Conservation (phyloP, 2,888 invertebrate genomes). For the Trachelus stipa region DNA sequence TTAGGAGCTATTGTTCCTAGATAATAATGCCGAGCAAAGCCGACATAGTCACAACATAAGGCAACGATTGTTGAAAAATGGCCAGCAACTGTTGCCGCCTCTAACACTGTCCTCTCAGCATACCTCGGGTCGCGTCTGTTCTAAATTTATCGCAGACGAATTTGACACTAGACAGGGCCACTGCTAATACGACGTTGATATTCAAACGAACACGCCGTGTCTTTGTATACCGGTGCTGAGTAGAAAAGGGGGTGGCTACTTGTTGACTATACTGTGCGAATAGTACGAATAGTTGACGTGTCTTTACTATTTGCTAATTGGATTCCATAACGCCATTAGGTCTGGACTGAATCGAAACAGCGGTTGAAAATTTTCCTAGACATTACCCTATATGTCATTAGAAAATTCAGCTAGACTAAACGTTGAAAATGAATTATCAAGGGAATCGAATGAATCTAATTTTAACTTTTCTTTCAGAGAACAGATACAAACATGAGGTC, state of each 20-base stretch:
- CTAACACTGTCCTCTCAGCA: constrained; percentile 35
- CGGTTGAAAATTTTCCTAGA: not conserved
- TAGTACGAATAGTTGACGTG: not conserved
- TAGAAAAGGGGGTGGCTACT: not conserved
- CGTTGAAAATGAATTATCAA: not conserved
- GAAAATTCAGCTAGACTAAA: not conserved
- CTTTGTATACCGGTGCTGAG: not conserved
- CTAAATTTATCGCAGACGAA: constrained; percentile 62
- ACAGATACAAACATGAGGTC: constrained; percentile 90
- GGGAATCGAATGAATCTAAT: not conserved
- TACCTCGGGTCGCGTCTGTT: constrained; percentile 45
- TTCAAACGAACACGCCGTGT: constrained; percentile 28
- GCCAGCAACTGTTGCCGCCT: constrained; percentile 46
- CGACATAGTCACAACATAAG: constrained; percentile 6
- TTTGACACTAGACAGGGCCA: constrained; percentile 57
- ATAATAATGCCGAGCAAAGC: not conserved
- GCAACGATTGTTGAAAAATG: constrained; percentile 49
- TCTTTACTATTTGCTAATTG: not conserved
- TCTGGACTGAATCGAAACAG: not conserved
- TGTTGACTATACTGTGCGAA: not conserved
- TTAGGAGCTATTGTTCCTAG: not conserved
- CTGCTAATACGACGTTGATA: constrained; percentile 53
- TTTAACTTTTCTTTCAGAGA: constrained; percentile 73
- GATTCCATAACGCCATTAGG: not conserved
- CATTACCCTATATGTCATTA: not conserved